Base-by-base conservation (phyloP, 2,888 invertebrate genomes). In the Himalopsyche kuldschensis region DNA sequence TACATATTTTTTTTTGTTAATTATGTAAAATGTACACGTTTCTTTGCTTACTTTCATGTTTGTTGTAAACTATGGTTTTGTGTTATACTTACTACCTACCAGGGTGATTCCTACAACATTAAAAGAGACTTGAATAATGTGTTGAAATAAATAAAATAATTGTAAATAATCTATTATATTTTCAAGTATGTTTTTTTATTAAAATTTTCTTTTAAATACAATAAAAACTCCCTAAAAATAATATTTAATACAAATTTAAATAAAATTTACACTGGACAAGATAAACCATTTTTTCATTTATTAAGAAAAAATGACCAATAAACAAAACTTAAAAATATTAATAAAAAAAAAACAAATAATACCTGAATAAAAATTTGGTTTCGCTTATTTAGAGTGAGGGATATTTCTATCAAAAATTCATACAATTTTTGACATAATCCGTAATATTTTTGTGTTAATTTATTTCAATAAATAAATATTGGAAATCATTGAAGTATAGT, bases 171-270 rank as follows among this genome's bases (percentile, higher is more conserved):
- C 8, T 1, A 1, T 35, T 35, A 41, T 69, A 32, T n/a, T 47
- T 82, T 78, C 75, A 82, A 82, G 63, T 82, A 75, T 75, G 46
- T 81, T 47, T 82, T 79, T 83, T 83, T 80, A 82, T 83, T 82
- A 77, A 63, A 78, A 77, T 75, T 80, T 83, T 76, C 35, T 41
- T 83, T 80, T 83, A 83, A 80, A 80, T 83, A 83, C 80, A 83
- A 78, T 83, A 82, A 82, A 75, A 82, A 69, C 69, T 69, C 27
- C 69, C 69, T 76, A 76, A n/a, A 20, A 76, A 76, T 76, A 76
- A 17, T 35, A 76, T 76, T 35, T n/a, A 35, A 32, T 76, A 35
- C 41, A 76, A 35, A 76, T 76, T 77, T 48, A 82, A 82, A 81
- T 75, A 82, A 83, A 83, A 77, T 79, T 78, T 82, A 82, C 82